Evolutionary conservation across 92 coral and sea anemone genomes (phyloP), one percentile per base, ranked within the genome.

Genomic region (Hydrozoanthus gracilis): DNA sequence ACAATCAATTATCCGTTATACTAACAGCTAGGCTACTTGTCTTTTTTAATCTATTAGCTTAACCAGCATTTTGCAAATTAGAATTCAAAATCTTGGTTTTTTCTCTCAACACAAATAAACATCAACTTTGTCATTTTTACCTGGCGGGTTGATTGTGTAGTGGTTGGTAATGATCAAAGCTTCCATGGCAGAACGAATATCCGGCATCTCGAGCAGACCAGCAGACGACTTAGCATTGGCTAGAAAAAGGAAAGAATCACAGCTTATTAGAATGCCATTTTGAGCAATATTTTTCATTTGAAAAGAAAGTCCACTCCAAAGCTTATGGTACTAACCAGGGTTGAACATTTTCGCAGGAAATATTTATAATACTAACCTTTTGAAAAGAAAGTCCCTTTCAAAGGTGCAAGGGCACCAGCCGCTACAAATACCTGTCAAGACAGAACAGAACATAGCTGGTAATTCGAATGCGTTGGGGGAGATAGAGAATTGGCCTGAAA

Each of bases 171-270:
- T 96, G 9, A 96, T 94, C 76, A 97, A 90, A 7, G 99, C 99
- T 73, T 97, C 99, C 92, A 95, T 95, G 0, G 99, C 99, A 44
- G 99, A 97, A 9, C 98, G 98, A 55, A 97, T 94, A 77, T 95
- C 98, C 1, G 99, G 93, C 99, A 95, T 97, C 86, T 97, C 99
- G 69, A 97, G 83, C 61, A 97, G 91, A 14, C 99, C 99, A 16
- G 98, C 98, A 45, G 99, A 97, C 0, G 99, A 97, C 88, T 97
- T 97, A 12, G 99, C 98, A 51, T 95, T 97, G 64, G 98, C 99
- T 97, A 78, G 71, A 90, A 82, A 62, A 35, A 71, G 76, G 16
- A 70, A 27, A 48, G 14, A 62, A 17, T n/a, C 58, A 8, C n/a
- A 44, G 20, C 51, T 61, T 14, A 16, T 61, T 61, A 61, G 67